Conservation (phyloP, 1,140 invertebrate genomes). For the Pomacea maculata region DNA sequence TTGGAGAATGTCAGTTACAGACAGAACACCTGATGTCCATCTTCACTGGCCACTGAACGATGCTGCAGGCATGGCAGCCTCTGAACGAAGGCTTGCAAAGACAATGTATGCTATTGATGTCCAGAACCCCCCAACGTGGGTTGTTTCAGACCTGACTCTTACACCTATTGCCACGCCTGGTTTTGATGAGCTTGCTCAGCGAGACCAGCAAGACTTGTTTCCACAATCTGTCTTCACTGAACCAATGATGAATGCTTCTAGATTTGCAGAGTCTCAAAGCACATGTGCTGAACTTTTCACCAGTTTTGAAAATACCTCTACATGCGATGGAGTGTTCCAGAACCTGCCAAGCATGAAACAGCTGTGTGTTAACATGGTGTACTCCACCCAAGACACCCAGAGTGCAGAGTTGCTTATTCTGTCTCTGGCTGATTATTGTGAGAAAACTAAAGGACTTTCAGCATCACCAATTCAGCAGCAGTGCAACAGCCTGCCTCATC, state of each 20-base stretch:
- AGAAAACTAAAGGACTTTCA: constrained; percentile 18
- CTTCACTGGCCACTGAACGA: constrained; percentile 41
- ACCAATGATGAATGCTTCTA: constrained; percentile 3
- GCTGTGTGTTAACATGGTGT: constrained; percentile 25
- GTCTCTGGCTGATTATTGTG: constrained; percentile 25
- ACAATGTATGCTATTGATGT: constrained; percentile 28
- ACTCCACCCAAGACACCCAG: constrained; percentile 18
- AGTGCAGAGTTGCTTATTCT: constrained; percentile 13
- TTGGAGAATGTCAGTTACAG: constrained; percentile 27
- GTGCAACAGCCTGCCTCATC: neutral
- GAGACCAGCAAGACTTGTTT: neutral
- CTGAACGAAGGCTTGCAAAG: constrained; percentile 24
- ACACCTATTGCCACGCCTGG: neutral
- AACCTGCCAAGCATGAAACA: constrained; percentile 11
- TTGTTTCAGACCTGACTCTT: constrained; percentile 30
- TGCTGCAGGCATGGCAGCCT: constrained; percentile 29
- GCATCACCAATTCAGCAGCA: constrained; percentile 4
- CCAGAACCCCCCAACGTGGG: constrained; percentile 34
- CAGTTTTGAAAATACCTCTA: neutral
- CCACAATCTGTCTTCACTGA: neutral
- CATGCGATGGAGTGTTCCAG: constrained; percentile 9
- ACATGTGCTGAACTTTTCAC: constrained; percentile 19
- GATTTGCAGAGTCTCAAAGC: constrained; percentile 1
- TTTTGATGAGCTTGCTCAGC: neutral
- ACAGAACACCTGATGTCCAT: constrained; percentile 33